phyloP scores from a whole-genome alignment of 2,888 invertebrate species.

The Busseola fusca region DNA sequence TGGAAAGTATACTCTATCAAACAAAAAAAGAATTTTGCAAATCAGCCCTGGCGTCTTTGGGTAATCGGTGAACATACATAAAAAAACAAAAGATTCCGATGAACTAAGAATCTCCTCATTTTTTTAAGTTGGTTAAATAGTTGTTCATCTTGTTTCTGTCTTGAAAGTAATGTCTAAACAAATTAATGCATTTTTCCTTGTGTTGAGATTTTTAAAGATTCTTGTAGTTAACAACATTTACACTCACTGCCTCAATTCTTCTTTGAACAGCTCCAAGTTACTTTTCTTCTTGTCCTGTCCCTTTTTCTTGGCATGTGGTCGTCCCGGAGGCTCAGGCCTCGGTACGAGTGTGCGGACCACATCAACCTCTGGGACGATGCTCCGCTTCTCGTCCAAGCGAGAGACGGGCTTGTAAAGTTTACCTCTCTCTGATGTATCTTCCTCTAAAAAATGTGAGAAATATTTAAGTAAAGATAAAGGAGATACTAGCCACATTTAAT shows the following conservation, averaged over 20 bases:
- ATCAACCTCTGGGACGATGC: slow-evolving; percentile 72
- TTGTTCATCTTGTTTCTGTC: not conserved
- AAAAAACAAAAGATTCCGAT: too few species aligned
- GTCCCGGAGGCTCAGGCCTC: slow-evolving; percentile 74
- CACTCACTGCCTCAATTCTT: slow-evolving; percentile 97
- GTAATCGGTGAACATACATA: too few species aligned
- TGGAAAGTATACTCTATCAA: too few species aligned
- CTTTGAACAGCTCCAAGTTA: slow-evolving; percentile 99
- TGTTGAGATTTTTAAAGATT: not conserved
- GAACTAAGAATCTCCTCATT: too few species aligned
- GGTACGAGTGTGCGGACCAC: slow-evolving; percentile 88
- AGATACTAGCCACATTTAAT: too few species aligned
- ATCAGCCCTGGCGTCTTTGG: too few species aligned
- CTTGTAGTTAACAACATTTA: not conserved
- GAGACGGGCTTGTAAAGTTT: slow-evolving; percentile 98
- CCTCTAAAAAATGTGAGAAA: slow-evolving; percentile 87
- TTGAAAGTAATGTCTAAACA: not conserved
- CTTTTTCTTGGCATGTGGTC: slow-evolving; percentile 75
- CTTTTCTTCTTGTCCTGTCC: slow-evolving; percentile 96
- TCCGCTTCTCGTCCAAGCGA: slow-evolving; percentile 89
- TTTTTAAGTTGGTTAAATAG: not conserved
- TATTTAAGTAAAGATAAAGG: not conserved
- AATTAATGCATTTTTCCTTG: not conserved
- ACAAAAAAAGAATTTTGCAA: too few species aligned
- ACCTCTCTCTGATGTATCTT: slow-evolving; percentile 96